These are phyloP conservation scores for Dorcus hopei DNA, from an alignment of 2,888 invertebrate species.

Conservation along the genomic window DNA sequence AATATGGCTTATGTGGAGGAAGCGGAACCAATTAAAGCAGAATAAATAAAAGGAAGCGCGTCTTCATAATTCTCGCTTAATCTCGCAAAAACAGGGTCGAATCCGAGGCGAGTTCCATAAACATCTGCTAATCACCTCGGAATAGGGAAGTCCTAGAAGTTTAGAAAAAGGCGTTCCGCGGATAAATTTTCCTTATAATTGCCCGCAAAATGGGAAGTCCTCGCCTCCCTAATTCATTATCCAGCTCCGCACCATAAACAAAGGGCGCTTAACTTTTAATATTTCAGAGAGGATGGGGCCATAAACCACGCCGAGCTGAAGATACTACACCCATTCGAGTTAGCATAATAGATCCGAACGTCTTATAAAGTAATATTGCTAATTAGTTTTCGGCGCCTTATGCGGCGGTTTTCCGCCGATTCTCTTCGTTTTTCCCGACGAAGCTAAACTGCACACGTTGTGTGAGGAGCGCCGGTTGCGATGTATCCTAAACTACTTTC, in stretches of 20 bases:
- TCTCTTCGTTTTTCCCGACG: background rate
- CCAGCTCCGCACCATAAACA: constrained; percentile 20
- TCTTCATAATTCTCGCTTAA: background rate
- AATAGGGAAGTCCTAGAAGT: constrained; percentile 22
- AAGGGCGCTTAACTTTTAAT: constrained; percentile 25
- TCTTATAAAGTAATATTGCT: constrained; percentile 2
- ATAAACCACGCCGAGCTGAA: background rate
- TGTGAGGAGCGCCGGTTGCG: background rate
- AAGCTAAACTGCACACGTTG: background rate
- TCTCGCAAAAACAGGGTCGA: constrained; percentile 15
- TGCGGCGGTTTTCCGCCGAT: background rate
- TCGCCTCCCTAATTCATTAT: constrained; percentile 26
- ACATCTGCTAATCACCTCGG: constrained; percentile 28
- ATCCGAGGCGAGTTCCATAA: constrained; percentile 28
- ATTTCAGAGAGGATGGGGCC: constrained; percentile 11
- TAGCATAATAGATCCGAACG: constrained; percentile 1
- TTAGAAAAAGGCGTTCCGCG: constrained; percentile 28
- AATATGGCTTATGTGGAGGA: background rate
- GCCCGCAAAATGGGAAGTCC: constrained; percentile 27
- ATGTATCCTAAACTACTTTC: constrained; percentile 14
- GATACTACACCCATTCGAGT: background rate
- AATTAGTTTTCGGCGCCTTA: constrained; percentile 3
- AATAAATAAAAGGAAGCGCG: constrained; percentile 7
- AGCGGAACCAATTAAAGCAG: background rate
- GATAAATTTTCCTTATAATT: constrained; percentile 35